Base-by-base conservation (phyloP, 2,797 vertebrate species). In the Sebastes trivittatus region DNA sequence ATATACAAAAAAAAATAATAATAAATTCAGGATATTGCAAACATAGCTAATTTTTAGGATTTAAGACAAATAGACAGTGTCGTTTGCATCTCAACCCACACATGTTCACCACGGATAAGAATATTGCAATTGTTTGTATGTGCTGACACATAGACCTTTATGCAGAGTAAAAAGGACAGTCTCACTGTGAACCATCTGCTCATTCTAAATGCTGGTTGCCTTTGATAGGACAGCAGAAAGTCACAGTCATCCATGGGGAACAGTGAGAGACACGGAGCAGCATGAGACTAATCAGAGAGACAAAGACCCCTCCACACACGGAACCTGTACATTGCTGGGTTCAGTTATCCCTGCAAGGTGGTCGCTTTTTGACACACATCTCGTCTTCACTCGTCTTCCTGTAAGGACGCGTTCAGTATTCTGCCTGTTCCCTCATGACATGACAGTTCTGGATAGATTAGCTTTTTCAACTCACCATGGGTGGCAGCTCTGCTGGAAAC, bases 161-260 rank as follows among this genome's bases (percentile, higher is more conserved):
- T 76, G 52, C 64, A 29, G 75, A 72, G 70, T 38, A 70, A 60
- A 60, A 78, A 73, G 79, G 74, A 89, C 72, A 75, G 56, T 69
- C 84, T 84, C 58, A 80, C 81, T 88, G 87, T 78, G 89, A 90
- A 73, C 90, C 89, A 88, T 90, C 87, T 87, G 87, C 77, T 89
- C 75, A 55, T 69, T 81, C 36, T 83, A 77, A 85, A 81, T 83
- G 71, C 66, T 23, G 23, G 76, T 85, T 75, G 81, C 70, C 84
- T 90, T 86, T 84, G 64, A 60, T 72, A 75, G 81, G 77, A 32
- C 75, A 46, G 63, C 75, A 72, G 73, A 90, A 85, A 83, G 87
- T 90, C 87, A 86, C 78, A 63, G 22, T 76, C 62, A 72, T 77
- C 88, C 83, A 66, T 14, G 69, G 84, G 80, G 83, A 81, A 87